A percentile compares a stretch with the other conserved stretches of the same genome.
Evolutionary conservation across 1,140 invertebrate species (phyloP).

Genomic region (Laupala kohalensis): DNA sequence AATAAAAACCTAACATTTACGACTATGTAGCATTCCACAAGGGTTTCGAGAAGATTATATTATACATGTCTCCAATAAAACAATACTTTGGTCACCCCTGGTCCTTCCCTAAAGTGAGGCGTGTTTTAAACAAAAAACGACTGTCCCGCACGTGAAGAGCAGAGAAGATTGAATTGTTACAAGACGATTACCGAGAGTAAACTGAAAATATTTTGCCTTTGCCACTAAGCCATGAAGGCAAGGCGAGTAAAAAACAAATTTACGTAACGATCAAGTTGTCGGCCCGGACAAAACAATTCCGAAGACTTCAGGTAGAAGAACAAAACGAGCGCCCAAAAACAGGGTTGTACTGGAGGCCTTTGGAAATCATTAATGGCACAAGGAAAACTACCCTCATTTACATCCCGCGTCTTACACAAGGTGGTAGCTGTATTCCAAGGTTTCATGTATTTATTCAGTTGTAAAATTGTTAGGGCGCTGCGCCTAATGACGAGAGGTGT

Average conservation of each 20-base stretch:
- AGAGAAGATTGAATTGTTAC: background rate
- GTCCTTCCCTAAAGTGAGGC: background rate
- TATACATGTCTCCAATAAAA: no score
- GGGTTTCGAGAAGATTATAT: no score
- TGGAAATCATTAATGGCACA: background rate
- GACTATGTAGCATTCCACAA: no score
- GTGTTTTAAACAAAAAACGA: background rate
- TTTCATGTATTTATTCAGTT: background rate
- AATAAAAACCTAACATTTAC: no score
- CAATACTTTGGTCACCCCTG: background rate
- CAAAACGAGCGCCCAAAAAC: background rate
- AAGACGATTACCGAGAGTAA: background rate
- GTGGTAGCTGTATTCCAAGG: background rate
- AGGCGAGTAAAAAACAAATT: background rate
- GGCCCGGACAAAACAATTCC: background rate
- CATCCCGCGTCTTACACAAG: background rate
- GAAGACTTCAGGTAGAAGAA: background rate
- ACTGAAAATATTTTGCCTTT: background rate
- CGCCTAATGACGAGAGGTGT: background rate
- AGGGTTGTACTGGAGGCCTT: background rate
- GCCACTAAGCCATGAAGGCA: background rate
- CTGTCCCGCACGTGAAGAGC: background rate
- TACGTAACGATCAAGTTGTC: background rate
- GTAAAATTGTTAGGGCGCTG: background rate
- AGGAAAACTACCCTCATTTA: background rate